phyloP scores from a whole-genome alignment of 2,888 invertebrate genomes.

The Lacanobia oleracea region DNA sequence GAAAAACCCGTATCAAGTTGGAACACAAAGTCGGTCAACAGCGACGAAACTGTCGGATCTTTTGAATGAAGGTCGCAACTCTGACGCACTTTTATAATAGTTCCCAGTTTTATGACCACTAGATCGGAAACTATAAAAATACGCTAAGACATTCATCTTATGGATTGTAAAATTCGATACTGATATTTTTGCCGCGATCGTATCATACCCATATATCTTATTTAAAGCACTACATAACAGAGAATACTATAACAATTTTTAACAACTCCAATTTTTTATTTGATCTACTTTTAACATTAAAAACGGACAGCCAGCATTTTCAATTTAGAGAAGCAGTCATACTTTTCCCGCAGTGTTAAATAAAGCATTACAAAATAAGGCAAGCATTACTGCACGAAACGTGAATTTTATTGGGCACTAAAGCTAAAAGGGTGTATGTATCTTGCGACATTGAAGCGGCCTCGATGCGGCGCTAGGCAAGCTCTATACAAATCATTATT shows the following conservation, averaged over 20 bases:
- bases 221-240: slow-evolving; percentile 46
- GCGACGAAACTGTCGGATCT: slow-evolving; percentile 46
- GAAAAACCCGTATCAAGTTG: slow-evolving; percentile 35
- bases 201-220: slow-evolving; percentile 55
- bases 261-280: slow-evolving; percentile 42
- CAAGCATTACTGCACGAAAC: slow-evolving; percentile 79
- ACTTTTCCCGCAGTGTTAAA: slow-evolving; percentile 52
- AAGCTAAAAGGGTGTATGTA: slow-evolving; percentile 86
- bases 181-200: slow-evolving; percentile 58
- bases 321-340: slow-evolving; percentile 28
- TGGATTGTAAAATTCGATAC: slow-evolving; percentile 70
- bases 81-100: slow-evolving; percentile 82
- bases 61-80: slow-evolving; percentile 72
- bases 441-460: slow-evolving; percentile 83
- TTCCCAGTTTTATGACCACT: slow-evolving; percentile 78
- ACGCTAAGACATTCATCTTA: slow-evolving; percentile 73
- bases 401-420: slow-evolving; percentile 84
- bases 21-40: slow-evolving; percentile 52
- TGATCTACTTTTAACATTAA: slow-evolving; percentile 19
- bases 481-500: slow-evolving; percentile 59
- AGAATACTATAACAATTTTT: slow-evolving; percentile 30
- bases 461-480: slow-evolving; percentile 74
- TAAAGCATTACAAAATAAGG: slow-evolving; percentile 76
- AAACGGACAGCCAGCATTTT: slow-evolving; percentile 26
- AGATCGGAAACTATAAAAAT: slow-evolving; percentile 85